Evolutionary conservation across 1,140 invertebrate species (phyloP).

Genomic region (Calycopis cecrops): DNA sequence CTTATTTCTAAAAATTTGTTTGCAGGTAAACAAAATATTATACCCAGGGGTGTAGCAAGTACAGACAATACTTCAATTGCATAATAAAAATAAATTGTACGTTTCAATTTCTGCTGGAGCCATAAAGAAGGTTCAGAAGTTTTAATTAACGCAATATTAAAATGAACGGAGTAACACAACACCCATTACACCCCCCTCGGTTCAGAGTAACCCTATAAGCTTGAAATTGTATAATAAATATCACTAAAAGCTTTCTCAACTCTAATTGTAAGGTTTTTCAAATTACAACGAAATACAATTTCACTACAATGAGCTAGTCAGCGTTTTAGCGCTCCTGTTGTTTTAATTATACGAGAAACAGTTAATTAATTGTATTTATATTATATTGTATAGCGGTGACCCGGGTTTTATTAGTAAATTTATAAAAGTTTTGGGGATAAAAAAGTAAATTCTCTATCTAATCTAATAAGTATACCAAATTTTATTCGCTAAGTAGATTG

Average conservation of each 20-base stretch:
- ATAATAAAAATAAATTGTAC: constrained; percentile 10
- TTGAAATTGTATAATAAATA: constrained; percentile 11
- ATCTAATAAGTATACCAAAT: too few species aligned
- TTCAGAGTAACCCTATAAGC: neutral
- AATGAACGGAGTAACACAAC: constrained; percentile 7
- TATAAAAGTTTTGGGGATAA: too few species aligned
- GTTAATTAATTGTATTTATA: neutral
- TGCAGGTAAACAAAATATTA: too few species aligned
- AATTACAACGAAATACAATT: constrained; percentile 9
- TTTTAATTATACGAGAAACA: neutral
- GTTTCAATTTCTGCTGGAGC: neutral
- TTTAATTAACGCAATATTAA: constrained; percentile 11
- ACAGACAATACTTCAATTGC: constrained; percentile 9
- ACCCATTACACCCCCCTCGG: constrained; percentile 3
- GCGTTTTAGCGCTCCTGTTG: neutral
- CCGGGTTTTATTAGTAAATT: too few species aligned
- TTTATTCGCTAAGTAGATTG: too few species aligned
- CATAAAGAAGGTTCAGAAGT: neutral
- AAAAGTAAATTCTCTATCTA: too few species aligned
- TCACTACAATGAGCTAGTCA: neutral
- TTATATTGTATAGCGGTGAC: too few species aligned
- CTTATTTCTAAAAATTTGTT: too few species aligned
- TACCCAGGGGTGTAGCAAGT: too few species aligned
- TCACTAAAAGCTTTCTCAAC: constrained; percentile 10
- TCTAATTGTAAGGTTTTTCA: constrained; percentile 7